These are phyloP conservation scores for Papilio polyxenes DNA, from an alignment of 1,140 invertebrate genomes.

Conservation along the genomic window DNA sequence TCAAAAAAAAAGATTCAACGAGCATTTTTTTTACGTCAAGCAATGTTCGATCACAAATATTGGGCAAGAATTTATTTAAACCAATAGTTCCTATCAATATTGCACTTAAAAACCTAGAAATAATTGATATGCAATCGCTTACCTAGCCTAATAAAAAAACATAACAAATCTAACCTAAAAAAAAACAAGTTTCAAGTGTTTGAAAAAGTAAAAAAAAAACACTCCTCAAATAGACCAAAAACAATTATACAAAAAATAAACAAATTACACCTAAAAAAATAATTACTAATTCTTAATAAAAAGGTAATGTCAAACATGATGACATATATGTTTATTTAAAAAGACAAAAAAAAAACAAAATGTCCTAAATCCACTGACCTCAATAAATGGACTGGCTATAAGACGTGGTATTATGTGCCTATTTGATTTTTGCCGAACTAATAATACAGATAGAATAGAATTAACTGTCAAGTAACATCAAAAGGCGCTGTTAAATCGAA, in stretches of 20 bases:
- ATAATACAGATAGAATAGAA: no score
- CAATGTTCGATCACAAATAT: slow-evolving; percentile 56
- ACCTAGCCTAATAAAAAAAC: slow-evolving; percentile 53
- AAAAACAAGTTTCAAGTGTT: slow-evolving; percentile 24
- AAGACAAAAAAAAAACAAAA: background rate
- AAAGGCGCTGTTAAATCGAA: no score
- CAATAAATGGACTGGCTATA: no score
- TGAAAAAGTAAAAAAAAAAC: slow-evolving; percentile 19
- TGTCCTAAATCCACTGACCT: no score
- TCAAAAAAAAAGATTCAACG: background rate
- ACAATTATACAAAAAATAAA: slow-evolving; percentile 16
- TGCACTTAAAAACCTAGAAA: slow-evolving; percentile 61
- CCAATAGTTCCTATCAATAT: slow-evolving; percentile 53
- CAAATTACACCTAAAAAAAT: background rate
- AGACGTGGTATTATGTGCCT: no score
- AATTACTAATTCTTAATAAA: background rate
- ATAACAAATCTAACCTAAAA: slow-evolving; percentile 39
- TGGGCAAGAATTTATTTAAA: slow-evolving; percentile 57
- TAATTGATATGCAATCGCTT: slow-evolving; percentile 64
- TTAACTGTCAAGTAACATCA: no score
- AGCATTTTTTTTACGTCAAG: slow-evolving; percentile 36
- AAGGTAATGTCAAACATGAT: background rate
- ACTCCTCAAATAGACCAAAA: background rate
- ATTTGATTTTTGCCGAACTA: no score
- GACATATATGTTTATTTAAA: background rate